A percentile compares a stretch with the other conserved stretches of the same genome.
phyloP scores from a whole-genome alignment of 2,888 invertebrate species.

The Morpho helenor region DNA sequence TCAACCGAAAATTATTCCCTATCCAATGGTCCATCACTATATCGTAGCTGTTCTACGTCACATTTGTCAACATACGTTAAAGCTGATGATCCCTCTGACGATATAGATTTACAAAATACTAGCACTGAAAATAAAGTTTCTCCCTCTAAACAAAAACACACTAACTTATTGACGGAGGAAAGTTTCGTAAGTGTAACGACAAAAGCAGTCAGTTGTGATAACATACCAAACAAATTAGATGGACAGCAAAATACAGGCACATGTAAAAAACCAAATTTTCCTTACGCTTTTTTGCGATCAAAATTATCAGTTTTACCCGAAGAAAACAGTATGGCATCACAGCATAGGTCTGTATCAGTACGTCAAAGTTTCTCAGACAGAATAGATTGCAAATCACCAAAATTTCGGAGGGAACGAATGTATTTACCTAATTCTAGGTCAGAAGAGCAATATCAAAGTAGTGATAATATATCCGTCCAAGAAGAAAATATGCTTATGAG shows the following conservation, averaged over 20 bases:
- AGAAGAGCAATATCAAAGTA: conserved; percentile 80
- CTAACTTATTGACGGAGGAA: conserved; percentile 52
- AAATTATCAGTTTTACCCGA: conserved; percentile 88
- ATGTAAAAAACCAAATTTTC: conserved; percentile 83
- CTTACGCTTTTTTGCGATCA: conserved; percentile 87
- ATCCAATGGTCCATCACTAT: conserved; percentile 76
- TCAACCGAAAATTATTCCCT: conserved; percentile 55
- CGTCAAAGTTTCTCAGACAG: conserved; percentile 77
- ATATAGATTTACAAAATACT: conserved; percentile 81
- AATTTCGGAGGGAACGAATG: conserved; percentile 59
- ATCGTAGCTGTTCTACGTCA: conserved; percentile 88
- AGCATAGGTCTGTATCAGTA: conserved; percentile 67
- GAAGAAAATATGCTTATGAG: conserved; percentile 68
- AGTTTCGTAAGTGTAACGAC: conserved; percentile 66
- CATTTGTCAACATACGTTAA: conserved; percentile 87
- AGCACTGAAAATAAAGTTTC: conserved; percentile 57
- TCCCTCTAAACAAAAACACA: conserved; percentile 51
- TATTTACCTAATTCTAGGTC: conserved; percentile 76
- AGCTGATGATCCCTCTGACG: conserved; percentile 90
- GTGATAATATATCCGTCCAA: conserved; percentile 70
- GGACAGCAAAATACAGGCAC: conserved; percentile 65
- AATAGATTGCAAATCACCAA: conserved; percentile 68
- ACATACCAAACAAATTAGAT: conserved; percentile 80
- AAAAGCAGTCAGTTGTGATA: conserved; percentile 86
- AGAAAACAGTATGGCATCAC: conserved; percentile 80